Evolutionary conservation across 2,797 vertebrate genomes (phyloP).

Genomic region (Artibeus lituratus): DNA sequence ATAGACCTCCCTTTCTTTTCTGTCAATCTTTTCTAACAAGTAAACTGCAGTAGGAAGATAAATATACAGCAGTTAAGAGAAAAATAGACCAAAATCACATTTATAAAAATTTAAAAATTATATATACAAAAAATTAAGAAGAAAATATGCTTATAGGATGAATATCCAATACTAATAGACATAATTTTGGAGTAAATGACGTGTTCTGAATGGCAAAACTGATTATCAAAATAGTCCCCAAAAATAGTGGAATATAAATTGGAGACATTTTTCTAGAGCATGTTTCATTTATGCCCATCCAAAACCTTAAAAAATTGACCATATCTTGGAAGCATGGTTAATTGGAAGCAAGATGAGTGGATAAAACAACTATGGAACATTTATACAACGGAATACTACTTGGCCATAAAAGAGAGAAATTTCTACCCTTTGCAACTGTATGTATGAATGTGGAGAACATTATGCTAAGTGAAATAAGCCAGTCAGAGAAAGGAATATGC

Average conservation of each 20-base stretch:
- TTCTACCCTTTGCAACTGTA: neutral
- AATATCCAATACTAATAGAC: neutral
- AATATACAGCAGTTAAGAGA: neutral
- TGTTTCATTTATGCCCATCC: neutral
- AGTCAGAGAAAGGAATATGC: neutral
- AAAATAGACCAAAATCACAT: neutral
- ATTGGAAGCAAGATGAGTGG: no score
- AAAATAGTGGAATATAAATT: neutral
- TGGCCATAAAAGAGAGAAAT: neutral
- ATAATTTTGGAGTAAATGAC: neutral
- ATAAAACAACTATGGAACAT: neutral
- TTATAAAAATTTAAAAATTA: constrained; percentile 1
- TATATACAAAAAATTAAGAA: neutral
- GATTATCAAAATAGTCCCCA: neutral
- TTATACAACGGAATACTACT: neutral
- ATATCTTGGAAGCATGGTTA: neutral
- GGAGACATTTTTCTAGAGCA: neutral
- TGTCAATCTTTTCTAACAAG: neutral
- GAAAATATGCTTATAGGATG: neutral
- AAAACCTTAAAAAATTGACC: neutral
- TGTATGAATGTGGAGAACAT: neutral
- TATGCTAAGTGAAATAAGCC: neutral
- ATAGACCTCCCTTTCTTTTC: constrained; percentile 22
- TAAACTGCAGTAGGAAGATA: neutral
- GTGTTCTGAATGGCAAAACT: neutral